A percentile compares a stretch with the other conserved stretches of the same genome.
phyloP scores from a whole-genome alignment of 2,797 vertebrate genomes.

The Thripadectes ignobilis region DNA sequence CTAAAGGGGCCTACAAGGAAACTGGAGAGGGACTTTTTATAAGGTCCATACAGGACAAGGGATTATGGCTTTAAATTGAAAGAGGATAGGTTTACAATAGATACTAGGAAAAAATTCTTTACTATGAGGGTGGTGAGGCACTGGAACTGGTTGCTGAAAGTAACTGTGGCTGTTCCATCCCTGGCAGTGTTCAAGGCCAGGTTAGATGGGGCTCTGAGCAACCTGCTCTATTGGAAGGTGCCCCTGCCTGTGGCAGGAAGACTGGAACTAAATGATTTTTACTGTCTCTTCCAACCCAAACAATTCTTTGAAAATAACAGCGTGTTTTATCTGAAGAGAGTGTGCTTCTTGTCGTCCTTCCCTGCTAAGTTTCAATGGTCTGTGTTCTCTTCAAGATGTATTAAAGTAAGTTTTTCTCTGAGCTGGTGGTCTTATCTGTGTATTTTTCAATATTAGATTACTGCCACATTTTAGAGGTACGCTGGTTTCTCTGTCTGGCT shows the following conservation, averaged over 20 bases:
- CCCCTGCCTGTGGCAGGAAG: background rate
- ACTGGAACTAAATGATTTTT: background rate
- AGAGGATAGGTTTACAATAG: background rate
- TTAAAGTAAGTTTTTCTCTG: background rate
- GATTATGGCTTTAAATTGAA: background rate
- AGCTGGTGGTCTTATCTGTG: background rate
- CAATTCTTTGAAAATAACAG: background rate
- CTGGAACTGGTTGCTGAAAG: background rate
- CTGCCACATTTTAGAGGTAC: background rate
- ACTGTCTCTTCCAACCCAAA: background rate
- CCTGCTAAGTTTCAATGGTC: fast-evolving
- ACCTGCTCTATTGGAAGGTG: background rate
- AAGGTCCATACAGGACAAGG: background rate
- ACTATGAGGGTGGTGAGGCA: background rate
- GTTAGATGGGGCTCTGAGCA: background rate
- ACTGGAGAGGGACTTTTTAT: background rate
- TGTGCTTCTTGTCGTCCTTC: background rate
- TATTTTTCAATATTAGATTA: background rate
- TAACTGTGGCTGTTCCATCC: background rate
- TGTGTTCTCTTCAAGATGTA: background rate
- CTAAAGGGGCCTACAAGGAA: background rate
- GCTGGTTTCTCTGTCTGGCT: background rate
- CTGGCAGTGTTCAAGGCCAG: background rate
- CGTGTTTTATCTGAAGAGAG: background rate
- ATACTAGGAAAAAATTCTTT: background rate